Base-by-base conservation (phyloP, 2,888 invertebrate genomes). In the Falcaria lacertinaria region DNA sequence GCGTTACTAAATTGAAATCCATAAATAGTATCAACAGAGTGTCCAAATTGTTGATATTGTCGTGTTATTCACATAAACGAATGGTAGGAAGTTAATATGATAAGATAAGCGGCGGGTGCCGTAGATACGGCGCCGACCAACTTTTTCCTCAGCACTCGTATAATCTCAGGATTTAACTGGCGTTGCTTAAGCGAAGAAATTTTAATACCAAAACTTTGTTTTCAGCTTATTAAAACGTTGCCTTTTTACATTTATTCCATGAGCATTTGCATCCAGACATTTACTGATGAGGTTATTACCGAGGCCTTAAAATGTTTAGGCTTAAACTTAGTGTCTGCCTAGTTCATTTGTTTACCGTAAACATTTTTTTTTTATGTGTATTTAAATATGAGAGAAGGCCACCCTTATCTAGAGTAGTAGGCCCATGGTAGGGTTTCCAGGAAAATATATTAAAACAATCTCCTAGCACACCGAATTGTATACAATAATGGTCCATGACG, bases 151-250 rank as follows among this genome's bases (percentile, higher is more conserved):
- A 43, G 44, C 50, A 52, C 50, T 58, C 54, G 60, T 55, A 69
- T 69, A 73, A 72, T 74, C 73, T 69, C 48, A 58, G 56, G 60
- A 67, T 71, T 74, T 69, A 73, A 71, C 73, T 64, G 57, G 59
- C 60, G 61, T 63, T 65, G 59, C 60, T 65, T 56, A 55, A 55
- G 60, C 58, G 61, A 59, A 62, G 64, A 67, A 73, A 64, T 65
- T 74, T 71, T 64, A 71, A 69, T 68, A 65, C 62, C 52, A 40
- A 64, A 72, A 74, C 68, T 74, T 76, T 68, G 60, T 64, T 67
- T 69, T 60, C 57, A 67, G 65, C 64, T 72, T 73, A 72, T 70
- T 71, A 70, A 69, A 70, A 66, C 54, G 50, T 52, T 50, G 48
- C 58, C 51, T 56, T 57, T 65, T 64, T 63, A 43, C 48, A 45